These are phyloP conservation scores for Drosophila infuscata DNA, from an alignment of 2,888 invertebrate species.

Conservation along the genomic window DNA sequence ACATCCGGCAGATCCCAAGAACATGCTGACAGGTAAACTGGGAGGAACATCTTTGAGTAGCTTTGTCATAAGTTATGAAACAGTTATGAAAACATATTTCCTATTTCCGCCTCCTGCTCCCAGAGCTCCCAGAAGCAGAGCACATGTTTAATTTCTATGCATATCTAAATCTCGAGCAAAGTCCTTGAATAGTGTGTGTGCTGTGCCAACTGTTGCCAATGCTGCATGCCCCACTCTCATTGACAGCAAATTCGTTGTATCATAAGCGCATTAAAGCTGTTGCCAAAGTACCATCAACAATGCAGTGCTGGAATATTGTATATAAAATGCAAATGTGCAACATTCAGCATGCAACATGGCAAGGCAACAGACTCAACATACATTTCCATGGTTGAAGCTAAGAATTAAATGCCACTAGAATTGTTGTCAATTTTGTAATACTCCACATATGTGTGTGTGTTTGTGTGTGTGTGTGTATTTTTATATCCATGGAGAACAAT, in stretches of 20 bases:
- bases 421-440: slow-evolving; percentile 52
- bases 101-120: not conserved
- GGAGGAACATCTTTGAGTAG: not conserved
- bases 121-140: not conserved
- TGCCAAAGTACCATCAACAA: slow-evolving; percentile 26
- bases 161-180: slow-evolving; percentile 11
- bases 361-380: slow-evolving; percentile 15
- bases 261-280: slow-evolving; percentile 67
- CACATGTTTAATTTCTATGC: slow-evolving; percentile 13
- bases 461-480: not conserved
- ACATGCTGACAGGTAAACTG: too few relatives aligned
- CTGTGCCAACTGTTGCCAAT: slow-evolving; percentile 62
- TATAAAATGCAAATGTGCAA: slow-evolving; percentile 66
- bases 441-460: not conserved
- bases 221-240: slow-evolving; percentile 16
- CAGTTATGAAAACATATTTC: not conserved
- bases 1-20: too few relatives aligned
- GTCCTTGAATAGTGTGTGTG: slow-evolving; percentile 1
- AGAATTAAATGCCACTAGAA: slow-evolving; percentile 42
- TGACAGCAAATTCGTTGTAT: slow-evolving; percentile 33
- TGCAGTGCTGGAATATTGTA: slow-evolving; percentile 55
- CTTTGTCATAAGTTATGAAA: not conserved
- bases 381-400: slow-evolving; percentile 9
- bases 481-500: slow-evolving; percentile 13
- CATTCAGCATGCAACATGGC: slow-evolving; percentile 33